phyloP scores from a whole-genome alignment of 2,888 invertebrate species.

The Caenorhabditis sp. region DNA sequence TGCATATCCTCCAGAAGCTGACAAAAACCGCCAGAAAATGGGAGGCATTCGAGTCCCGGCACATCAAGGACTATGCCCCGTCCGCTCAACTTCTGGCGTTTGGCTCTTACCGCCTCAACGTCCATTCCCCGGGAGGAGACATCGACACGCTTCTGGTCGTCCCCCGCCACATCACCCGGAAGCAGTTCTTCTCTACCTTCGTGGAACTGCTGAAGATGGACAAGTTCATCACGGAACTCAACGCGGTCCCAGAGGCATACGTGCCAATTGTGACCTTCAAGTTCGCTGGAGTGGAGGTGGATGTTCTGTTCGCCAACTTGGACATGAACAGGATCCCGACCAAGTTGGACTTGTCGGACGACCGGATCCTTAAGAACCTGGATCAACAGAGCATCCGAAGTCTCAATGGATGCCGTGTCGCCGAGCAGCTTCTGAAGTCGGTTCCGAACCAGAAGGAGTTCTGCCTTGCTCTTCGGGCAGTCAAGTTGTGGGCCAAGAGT shows the following conservation, averaged over 20 bases:
- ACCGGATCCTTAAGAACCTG: constrained; percentile 93
- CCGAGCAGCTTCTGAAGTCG: constrained; percentile 96
- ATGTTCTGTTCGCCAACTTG: constrained; percentile 96
- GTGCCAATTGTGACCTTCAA: constrained; percentile 99
- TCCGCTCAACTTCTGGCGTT: constrained; percentile 95
- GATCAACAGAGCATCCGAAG: constrained; percentile 92
- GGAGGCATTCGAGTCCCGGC: no score
- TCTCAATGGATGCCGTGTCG: constrained; percentile 90
- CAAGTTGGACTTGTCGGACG: constrained; percentile 91
- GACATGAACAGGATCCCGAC: constrained; percentile 91
- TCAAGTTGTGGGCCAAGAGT: constrained; percentile 88
- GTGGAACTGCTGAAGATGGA: constrained; percentile 91
- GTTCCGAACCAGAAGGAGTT: constrained; percentile 97
- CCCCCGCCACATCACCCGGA: constrained; percentile 94
- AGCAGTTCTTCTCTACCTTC: constrained; percentile 97
- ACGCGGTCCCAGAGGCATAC: constrained; percentile 98
- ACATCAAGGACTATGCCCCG: no score
- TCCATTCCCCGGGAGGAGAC: constrained; percentile 94
- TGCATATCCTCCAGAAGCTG: constrained; percentile 87
- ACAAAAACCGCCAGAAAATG: constrained; percentile 94
- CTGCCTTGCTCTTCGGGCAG: constrained; percentile 93
- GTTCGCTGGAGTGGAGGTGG: constrained; percentile 97
- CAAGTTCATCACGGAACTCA: constrained; percentile 85
- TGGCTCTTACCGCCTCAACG: constrained; percentile 93
- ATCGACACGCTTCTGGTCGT: constrained; percentile 99